These are phyloP conservation scores for Prionailurus viverrinus DNA, from an alignment of 2,113 vertebrate species.

Conservation along the genomic window DNA sequence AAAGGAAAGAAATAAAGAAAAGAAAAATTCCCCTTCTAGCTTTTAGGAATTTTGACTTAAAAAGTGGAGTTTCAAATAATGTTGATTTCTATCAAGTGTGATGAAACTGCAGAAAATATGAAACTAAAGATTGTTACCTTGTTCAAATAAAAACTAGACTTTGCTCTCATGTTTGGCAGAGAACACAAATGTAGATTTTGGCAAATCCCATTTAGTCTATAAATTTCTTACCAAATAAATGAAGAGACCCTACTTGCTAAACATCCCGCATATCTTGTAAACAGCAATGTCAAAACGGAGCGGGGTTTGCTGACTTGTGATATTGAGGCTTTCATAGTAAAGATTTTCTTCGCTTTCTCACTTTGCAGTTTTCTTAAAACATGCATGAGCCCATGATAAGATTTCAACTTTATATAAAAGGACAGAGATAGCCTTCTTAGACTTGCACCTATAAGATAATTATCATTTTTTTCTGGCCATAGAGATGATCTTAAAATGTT, in stretches of 20 bases:
- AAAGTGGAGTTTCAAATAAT: background rate
- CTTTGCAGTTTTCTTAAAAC: background rate
- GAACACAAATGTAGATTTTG: background rate
- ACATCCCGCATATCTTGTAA: background rate
- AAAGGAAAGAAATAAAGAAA: background rate
- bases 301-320: background rate
- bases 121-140: background rate
- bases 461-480: background rate
- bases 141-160: background rate
- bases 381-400: background rate
- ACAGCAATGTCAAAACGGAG: background rate
- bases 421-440: background rate
- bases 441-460: background rate
- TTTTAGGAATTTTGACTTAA: background rate
- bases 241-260: background rate
- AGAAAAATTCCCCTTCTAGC: rapidly evolving
- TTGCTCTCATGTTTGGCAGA: background rate
- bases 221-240: background rate
- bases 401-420: background rate
- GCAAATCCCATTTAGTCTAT: background rate
- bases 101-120: background rate
- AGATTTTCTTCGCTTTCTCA: background rate
- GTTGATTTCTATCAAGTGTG: background rate
- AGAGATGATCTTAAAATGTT: background rate
- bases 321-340: background rate